These are phyloP conservation scores for Gila robusta DNA, from an alignment of 2,797 vertebrate species.

Conservation along the genomic window DNA sequence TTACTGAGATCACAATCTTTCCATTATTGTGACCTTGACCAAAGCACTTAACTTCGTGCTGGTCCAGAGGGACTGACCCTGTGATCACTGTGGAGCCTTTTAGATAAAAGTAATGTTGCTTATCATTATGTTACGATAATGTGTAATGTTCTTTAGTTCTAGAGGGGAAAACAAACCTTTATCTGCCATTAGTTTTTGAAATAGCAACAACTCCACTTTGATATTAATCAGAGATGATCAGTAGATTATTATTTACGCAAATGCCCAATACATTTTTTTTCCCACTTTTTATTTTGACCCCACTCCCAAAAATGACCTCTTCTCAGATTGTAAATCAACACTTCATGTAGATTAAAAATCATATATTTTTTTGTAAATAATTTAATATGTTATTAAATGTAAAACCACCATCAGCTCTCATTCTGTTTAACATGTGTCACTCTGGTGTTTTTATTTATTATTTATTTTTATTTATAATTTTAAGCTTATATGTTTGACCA, in stretches of 20 bases:
- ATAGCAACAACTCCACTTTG: background rate
- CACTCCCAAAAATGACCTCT: too few relatives aligned
- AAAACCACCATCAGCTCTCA: background rate
- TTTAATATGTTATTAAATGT: background rate
- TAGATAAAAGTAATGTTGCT: conserved; percentile 3
- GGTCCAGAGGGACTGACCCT: conserved; percentile 24
- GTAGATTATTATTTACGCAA: background rate
- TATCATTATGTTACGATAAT: background rate
- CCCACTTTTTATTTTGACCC: background rate
- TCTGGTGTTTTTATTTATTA: background rate
- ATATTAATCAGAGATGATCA: background rate
- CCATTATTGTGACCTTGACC: conserved; percentile 29
- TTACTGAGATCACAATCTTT: conserved; percentile 32
- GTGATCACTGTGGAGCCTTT: background rate
- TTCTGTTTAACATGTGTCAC: background rate
- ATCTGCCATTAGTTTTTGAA: background rate
- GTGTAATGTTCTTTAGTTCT: background rate
- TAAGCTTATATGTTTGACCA: background rate
- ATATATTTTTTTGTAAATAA: background rate
- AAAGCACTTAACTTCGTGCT: background rate
- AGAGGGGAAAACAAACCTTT: background rate
- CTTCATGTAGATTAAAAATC: background rate
- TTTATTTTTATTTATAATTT: background rate
- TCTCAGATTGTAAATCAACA: background rate
- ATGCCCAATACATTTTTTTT: background rate